phyloP scores from a whole-genome alignment of 1,140 invertebrate species.

The Drosophila ogumai region DNA sequence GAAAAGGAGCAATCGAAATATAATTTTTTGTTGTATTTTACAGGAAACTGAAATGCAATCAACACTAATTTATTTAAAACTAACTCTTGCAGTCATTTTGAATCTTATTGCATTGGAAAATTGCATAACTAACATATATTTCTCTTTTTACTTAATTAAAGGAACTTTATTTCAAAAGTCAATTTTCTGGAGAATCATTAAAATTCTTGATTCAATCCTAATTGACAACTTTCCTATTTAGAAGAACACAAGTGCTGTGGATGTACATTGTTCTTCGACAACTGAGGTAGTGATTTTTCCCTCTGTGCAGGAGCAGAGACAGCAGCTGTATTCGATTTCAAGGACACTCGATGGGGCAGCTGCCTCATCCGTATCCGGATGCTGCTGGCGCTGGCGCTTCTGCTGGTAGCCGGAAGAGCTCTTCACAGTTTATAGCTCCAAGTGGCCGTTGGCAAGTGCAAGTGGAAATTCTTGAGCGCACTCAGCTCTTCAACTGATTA shows the following conservation, averaged over 20 bases:
- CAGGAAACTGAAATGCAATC: no score
- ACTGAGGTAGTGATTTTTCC: slow-evolving; percentile 10
- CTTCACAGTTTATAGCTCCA: slow-evolving; percentile 80
- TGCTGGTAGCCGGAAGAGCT: slow-evolving; percentile 69
- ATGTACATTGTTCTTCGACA: not conserved
- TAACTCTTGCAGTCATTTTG: not conserved
- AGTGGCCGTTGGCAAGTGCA: slow-evolving; percentile 80
- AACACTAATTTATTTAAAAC: not conserved
- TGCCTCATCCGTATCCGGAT: slow-evolving; percentile 44
- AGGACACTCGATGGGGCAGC: slow-evolving; percentile 72
- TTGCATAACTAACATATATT: not conserved
- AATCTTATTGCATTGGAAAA: not conserved
- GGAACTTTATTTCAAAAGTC: not conserved
- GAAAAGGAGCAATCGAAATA: not conserved
- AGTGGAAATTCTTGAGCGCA: slow-evolving; percentile 77
- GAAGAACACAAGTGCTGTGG: not conserved
- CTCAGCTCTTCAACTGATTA: slow-evolving; percentile 66
- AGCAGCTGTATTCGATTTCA: slow-evolving; percentile 68
- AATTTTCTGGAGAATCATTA: not conserved
- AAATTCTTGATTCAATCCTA: not conserved
- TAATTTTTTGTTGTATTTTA: not conserved
- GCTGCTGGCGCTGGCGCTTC: slow-evolving; percentile 24
- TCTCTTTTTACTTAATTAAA: not conserved
- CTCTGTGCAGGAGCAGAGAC: slow-evolving; percentile 23
- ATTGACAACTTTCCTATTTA: not conserved